Evolutionary conservation across 2,888 invertebrate species (phyloP).

Genomic region (Drymonia ruficornis): DNA sequence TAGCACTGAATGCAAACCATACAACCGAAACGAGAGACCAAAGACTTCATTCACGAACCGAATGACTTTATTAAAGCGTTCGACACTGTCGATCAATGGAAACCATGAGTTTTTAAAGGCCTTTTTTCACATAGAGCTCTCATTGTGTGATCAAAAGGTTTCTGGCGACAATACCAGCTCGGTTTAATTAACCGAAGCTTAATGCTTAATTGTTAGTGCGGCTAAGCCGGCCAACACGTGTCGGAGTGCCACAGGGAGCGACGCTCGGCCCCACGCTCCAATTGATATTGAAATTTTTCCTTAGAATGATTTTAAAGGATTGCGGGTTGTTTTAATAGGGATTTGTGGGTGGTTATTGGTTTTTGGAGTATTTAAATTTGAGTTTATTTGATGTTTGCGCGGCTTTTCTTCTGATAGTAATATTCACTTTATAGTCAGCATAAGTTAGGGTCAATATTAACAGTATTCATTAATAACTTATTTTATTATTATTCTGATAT

Average conservation of each 20-base stretch:
- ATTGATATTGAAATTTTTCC: slow-evolving; percentile 72
- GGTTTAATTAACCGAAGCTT: slow-evolving; percentile 82
- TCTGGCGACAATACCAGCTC: slow-evolving; percentile 73
- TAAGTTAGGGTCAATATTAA: no score
- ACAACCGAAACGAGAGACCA: slow-evolving; percentile 40
- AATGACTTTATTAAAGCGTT: slow-evolving; percentile 49
- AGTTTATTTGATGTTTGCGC: background rate
- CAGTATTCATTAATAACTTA: no score
- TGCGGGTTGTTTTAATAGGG: slow-evolving; percentile 38
- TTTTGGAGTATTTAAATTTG: slow-evolving; percentile 12
- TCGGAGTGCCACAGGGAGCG: slow-evolving; percentile 66
- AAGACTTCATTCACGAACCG: slow-evolving; percentile 37
- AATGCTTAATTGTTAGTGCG: slow-evolving; percentile 82
- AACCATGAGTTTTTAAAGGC: slow-evolving; percentile 66
- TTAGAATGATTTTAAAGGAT: slow-evolving; percentile 38
- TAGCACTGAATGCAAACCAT: slow-evolving; percentile 15
- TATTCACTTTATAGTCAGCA: no score
- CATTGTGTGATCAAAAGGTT: slow-evolving; percentile 78
- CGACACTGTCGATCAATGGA: slow-evolving; percentile 46
- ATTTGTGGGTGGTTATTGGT: slow-evolving; percentile 37
- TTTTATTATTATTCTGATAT: no score
- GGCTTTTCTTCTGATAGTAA: no score
- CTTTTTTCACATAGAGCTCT: slow-evolving; percentile 66
- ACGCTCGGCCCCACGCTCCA: slow-evolving; percentile 50
- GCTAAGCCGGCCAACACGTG: slow-evolving; percentile 81